phyloP scores from a whole-genome alignment of 1,140 invertebrate species.

The Listronotus oregonensis region DNA sequence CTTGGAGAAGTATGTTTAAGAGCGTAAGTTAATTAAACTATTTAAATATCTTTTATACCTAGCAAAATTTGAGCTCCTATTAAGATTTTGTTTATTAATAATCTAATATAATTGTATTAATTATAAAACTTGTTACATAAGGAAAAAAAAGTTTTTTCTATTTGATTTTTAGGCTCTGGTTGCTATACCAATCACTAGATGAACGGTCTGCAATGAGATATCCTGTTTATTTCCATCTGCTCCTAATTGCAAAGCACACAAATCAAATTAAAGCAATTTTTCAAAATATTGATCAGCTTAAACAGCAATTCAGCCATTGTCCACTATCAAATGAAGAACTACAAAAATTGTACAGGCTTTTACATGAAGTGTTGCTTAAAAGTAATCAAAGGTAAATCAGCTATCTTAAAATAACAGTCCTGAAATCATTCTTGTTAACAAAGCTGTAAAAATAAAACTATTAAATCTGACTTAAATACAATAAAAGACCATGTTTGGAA shows the following conservation, averaged over 20 bases:
- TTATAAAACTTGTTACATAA: too few species aligned
- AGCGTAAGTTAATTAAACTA: constrained; percentile 70
- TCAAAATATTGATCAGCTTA: constrained; percentile 78
- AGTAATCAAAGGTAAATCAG: constrained; percentile 67
- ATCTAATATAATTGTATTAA: too few species aligned
- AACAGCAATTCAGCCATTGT: constrained; percentile 81
- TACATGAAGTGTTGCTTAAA: constrained; percentile 85
- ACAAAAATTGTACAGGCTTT: constrained; percentile 86
- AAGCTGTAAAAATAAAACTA: not conserved
- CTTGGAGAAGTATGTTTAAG: constrained; percentile 80
- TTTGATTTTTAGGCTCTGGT: constrained; percentile 67
- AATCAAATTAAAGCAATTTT: constrained; percentile 84
- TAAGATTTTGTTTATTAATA: too few species aligned
- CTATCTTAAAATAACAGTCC: constrained; percentile 4
- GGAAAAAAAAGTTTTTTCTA: too few species aligned
- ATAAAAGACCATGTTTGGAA: too few species aligned
- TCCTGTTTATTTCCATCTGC: constrained; percentile 89
- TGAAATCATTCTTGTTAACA: too few species aligned
- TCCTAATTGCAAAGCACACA: constrained; percentile 85
- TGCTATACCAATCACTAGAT: constrained; percentile 89
- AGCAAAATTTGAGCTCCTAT: too few species aligned
- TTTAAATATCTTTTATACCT: not conserved
- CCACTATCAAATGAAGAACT: constrained; percentile 88
- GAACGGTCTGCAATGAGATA: constrained; percentile 83
- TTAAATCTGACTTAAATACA: too few species aligned